Conservation (phyloP, 2,113 vertebrate species). For the Raja brachyura region DNA sequence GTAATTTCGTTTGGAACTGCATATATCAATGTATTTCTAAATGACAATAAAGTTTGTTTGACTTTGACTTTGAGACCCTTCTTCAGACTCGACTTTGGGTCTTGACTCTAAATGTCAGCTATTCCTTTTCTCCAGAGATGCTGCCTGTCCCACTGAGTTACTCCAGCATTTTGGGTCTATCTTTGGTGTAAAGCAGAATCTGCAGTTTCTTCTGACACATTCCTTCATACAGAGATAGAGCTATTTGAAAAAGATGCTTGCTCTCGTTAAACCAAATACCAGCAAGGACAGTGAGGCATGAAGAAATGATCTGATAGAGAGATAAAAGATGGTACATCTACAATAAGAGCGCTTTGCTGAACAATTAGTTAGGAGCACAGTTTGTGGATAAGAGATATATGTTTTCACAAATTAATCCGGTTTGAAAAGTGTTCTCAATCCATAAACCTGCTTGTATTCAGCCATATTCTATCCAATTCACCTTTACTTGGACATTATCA, state of each 20-base stretch:
- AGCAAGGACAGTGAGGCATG: not conserved
- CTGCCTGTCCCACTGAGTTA: no score
- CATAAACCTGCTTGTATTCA: not conserved
- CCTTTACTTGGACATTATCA: no score
- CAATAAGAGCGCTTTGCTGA: not conserved
- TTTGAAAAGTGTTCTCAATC: not conserved
- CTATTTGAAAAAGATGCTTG: not conserved
- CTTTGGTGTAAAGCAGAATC: no score
- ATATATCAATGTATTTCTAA: no score
- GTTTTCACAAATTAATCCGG: not conserved
- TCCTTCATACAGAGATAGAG: not conserved
- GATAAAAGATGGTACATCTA: not conserved
- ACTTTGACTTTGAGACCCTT: no score
- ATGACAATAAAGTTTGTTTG: no score
- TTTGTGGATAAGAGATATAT: not conserved
- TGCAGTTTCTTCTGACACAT: no score
- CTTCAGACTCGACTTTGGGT: no score
- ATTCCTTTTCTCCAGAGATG: no score
- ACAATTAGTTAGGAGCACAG: not conserved
- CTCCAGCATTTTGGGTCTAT: no score
- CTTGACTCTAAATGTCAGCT: no score
- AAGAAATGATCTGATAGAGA: not conserved
- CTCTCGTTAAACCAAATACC: not conserved
- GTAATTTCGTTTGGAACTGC: no score
- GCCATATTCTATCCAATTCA: not conserved